A percentile compares a stretch with the other conserved stretches of the same genome.
Evolutionary conservation across 2,797 vertebrate genomes (phyloP).

Genomic region (Ceryle rudis): DNA sequence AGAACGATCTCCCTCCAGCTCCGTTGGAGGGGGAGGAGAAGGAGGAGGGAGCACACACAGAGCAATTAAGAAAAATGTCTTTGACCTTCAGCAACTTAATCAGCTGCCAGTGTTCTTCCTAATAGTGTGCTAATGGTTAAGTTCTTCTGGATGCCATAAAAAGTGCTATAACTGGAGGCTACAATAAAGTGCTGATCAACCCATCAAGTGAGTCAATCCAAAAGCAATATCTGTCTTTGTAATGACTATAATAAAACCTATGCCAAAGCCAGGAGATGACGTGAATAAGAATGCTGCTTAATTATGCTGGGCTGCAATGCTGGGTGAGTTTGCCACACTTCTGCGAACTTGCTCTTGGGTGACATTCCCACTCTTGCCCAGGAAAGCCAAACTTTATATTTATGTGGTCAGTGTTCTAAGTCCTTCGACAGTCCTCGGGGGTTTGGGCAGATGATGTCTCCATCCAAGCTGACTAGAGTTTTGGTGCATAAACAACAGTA

Average conservation of each 20-base stretch:
- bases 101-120: conserved; percentile 47
- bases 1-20: conserved; percentile 40
- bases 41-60: conserved; percentile 14
- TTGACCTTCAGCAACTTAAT: conserved; percentile 70
- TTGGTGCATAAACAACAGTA: background rate
- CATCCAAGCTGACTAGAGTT: background rate
- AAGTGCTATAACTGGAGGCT: conserved; percentile 65
- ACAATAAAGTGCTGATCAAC: conserved; percentile 74
- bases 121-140: conserved; percentile 71
- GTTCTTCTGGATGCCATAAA: conserved; percentile 69
- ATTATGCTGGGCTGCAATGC: conserved; percentile 10
- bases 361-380: background rate
- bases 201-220: conserved; percentile 71
- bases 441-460: background rate
- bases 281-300: conserved; percentile 59
- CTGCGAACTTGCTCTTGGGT: background rate
- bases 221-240: conserved; percentile 72
- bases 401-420: background rate
- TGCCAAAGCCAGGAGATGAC: conserved; percentile 53
- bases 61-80: conserved; percentile 69
- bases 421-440: background rate
- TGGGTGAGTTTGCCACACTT: background rate
- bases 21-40: background rate
- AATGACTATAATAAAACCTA: conserved; percentile 69
- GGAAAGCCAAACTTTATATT: background rate